Base-by-base conservation (phyloP, 1,140 invertebrate species). In the Drosophila serrata region DNA sequence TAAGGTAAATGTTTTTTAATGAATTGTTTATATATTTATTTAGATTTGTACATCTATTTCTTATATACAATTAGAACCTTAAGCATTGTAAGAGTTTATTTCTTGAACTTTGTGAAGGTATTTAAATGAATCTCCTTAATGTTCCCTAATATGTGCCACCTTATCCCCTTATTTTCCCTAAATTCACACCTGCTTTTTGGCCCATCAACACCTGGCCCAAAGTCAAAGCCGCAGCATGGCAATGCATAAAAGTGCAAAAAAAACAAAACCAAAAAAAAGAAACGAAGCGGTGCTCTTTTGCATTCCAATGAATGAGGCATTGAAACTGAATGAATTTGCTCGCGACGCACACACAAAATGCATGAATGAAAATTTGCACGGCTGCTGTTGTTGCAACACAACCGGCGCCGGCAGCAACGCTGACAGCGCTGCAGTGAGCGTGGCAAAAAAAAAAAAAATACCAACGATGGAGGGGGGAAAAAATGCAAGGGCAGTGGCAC, bases 321-420 rank as follows among this genome's bases (percentile, higher is more conserved):
- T 81, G 73, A 74, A 81, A 69, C 75, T 85, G 82, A 85, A 85
- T 85, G 82, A 88, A 88, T 82, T 81, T 78, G 62, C 74, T 59
- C 82, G 45, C 65, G 53, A 74, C 65, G 56, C 81, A 64, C 81
- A 73, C 67, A 73, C 67, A 64, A 70, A 85, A 80, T 64, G 82
- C 82, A 86, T 86, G 82, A 86, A 86, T 86, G 82, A 88, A 86
- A 88, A 65, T 81, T 76, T 65, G 56, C 39, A 73, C 72, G 82
- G 39, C 27, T 55, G 55, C 48, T 56, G 39, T 19, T 55, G 55
- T 39, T 56, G 42, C 70, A 51, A 31, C 49, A n/a, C 11, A 55
- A 43, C 45, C 45, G 17, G 31, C 17, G 43, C 61, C 53, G 24
- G 56, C 58, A 58, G 24, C 58, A 33, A 56, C 49, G 68, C 70